Evolutionary conservation across 1,140 invertebrate species (phyloP), one percentile per base, ranked within the genome.

Genomic region (Drosophila nikananu): DNA sequence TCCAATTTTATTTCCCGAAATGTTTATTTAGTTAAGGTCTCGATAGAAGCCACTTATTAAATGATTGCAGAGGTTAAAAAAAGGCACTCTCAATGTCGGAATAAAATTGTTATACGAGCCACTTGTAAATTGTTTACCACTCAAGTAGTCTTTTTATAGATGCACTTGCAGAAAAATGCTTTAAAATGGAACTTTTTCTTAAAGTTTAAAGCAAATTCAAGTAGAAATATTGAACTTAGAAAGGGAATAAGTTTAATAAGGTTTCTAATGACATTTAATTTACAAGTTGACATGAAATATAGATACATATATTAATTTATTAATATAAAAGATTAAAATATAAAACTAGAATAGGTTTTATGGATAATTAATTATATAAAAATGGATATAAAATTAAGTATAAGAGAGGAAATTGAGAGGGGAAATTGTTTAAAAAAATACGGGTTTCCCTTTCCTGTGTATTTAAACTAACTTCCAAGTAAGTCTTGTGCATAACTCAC

Each of bases 401-500:
- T 25, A 25, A 15, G 5, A 39, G 17, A 39, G 8, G 7, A n/a
- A n/a, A 41, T 41, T 0, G n/a, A n/a, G 41, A 42, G 1, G 41
- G 42, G 4, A 44, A 44, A 44, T 21, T 2, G 2, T 12, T n/a
- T 39, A 39, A n/a, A 3, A 1, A 35, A 35, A 35, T 12, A 30
- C 1, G n/a, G 7, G 27, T 35, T 35, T 1, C 12, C 8, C 8
- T 3, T 41, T 41, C n/a, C 3, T 42, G 3, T 42, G n/a, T 10
- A 19, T 19, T 19, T 10, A 19, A 42, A 42, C 8, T 1, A 21
- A 25, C 7, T 17, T n/a, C 41, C 15, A 12, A 48, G 13, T 5
- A 17, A 32, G 9, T 7, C 30, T 7, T 2, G 0, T 2, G 30
- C 10, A 9, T 8, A 27, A 86, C 71, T 79, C 62, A 94, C 94